Evolutionary conservation across 2,888 invertebrate species (phyloP), one percentile per base, ranked within the genome.

Genomic region (Platycheirus rosarum): DNA sequence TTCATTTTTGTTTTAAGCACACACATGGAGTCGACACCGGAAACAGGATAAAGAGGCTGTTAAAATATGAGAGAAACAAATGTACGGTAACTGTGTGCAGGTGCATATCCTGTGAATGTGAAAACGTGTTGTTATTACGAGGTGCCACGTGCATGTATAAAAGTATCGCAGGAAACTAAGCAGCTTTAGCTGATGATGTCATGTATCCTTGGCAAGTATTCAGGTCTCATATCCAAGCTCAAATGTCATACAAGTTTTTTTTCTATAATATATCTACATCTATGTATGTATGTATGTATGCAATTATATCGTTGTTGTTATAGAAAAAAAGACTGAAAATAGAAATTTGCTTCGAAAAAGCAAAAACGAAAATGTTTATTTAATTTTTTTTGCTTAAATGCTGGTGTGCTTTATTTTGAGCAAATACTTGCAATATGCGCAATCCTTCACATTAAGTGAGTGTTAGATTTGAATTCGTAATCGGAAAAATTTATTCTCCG

Each of bases 71-170:
- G 32, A 68, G 13, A 26, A 60, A 26, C 13, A 32, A 44, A 32
- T 23, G 6, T 23, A 69, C 48, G 49, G 49, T 42, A 7, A 5
- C 14, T 14, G 32, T 23, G 18, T 53, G 18, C 35, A 20, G 35
- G 18, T 32, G 48, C 48, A 48, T 23, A 32, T 42, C 57, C 18
- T 49, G 8, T 23, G 14, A 66, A 32, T 40, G 32, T 32, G 49
- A 13, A 66, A 60, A 26, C 49, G 66, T 74, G 55, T 73, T 65
- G 16, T 60, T 66, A 66, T 66, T 49, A 51, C 32, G 26, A 57
- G 29, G 23, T 44, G 32, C 29, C 8, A 26, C 14, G 14, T 26
- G 20, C 46, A 53, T 51, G 37, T 51, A 63, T 42, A 35, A 11
- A n/a, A 51, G 23, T 18, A 44, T 23, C 1, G 14, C 26, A 16